These are phyloP conservation scores for Pluvianellus socialis DNA, from an alignment of 2,113 vertebrate species.

Conservation along the genomic window DNA sequence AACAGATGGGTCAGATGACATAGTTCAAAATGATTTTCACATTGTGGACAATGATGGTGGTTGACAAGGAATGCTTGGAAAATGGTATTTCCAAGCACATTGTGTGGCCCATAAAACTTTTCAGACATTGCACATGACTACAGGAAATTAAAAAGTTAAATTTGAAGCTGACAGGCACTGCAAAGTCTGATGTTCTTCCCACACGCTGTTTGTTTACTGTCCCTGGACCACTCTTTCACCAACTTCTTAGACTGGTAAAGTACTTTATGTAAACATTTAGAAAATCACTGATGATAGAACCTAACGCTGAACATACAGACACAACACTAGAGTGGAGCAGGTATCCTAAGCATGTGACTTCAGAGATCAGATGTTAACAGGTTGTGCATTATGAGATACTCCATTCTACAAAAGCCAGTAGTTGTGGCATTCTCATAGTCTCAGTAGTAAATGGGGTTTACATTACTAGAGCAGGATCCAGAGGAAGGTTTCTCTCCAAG, in stretches of 20 bases:
- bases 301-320: neutral
- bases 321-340: neutral
- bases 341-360: neutral
- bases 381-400: neutral
- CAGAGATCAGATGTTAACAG: neutral
- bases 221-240: neutral
- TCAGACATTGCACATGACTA: neutral
- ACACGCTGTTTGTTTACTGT: neutral
- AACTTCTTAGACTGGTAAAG: neutral
- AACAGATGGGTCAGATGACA: neutral
- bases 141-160: neutral
- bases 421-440: neutral
- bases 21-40: neutral
- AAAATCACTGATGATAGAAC: neutral
- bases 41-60: neutral
- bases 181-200: neutral
- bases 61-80: neutral
- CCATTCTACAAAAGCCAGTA: neutral
- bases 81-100: neutral
- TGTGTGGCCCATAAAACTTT: neutral
- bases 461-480: neutral
- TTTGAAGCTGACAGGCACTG: neutral
- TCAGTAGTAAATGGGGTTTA: neutral
- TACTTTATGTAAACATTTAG: neutral
- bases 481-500: neutral